Percentiles rank a stretch among this genome's conserved stretches.
phyloP scores from a whole-genome alignment of 2,113 vertebrate species.

The Lasiurus cinereus region DNA sequence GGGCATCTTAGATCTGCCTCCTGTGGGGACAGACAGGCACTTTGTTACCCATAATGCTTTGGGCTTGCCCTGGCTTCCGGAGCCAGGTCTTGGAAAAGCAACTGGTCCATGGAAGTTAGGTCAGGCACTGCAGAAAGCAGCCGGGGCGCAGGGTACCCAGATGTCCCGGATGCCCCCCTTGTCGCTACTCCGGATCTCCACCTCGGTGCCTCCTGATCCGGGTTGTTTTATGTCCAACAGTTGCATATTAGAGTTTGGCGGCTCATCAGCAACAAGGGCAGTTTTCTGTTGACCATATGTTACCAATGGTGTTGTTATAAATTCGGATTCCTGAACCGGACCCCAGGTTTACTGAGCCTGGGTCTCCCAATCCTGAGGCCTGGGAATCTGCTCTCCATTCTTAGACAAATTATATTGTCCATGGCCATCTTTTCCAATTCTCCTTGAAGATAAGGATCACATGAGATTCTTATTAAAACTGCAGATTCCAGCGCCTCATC shows the following conservation, averaged over 20 bases:
- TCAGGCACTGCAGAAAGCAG: neutral
- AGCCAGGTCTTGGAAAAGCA: neutral
- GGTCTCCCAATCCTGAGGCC: neutral
- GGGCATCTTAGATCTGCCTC: neutral
- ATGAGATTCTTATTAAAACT: conserved; percentile 32
- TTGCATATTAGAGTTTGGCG: neutral
- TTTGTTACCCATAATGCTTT: neutral
- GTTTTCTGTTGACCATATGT: neutral
- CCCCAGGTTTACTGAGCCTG: neutral
- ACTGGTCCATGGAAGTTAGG: neutral
- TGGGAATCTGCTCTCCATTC: neutral
- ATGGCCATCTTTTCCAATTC: neutral
- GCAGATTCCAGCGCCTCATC: conserved; percentile 28
- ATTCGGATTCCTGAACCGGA: neutral
- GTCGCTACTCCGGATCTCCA: neutral
- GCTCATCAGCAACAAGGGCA: neutral
- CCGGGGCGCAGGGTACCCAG: rapidly evolving
- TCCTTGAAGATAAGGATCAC: conserved; percentile 13
- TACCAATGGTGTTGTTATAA: neutral
- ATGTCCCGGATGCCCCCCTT: rapidly evolving
- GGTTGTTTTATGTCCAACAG: neutral
- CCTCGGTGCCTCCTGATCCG: neutral
- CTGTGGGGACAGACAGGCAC: neutral
- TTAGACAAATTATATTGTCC: neutral
- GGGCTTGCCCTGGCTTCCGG: neutral